phyloP scores from a whole-genome alignment of 2,113 vertebrate species.

The Willisornis vidua region DNA sequence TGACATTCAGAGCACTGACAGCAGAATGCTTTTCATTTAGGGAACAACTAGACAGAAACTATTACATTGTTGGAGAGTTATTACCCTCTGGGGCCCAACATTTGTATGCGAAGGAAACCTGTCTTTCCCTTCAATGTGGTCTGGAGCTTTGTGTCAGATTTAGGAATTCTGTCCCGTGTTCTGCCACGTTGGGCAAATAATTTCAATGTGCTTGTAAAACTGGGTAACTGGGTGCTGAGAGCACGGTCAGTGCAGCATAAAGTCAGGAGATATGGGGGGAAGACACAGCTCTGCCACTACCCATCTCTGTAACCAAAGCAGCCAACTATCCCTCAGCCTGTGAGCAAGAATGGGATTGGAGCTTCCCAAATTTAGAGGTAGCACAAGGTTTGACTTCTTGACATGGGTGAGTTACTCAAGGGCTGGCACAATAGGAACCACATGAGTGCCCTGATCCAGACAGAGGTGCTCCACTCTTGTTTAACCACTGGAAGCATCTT shows the following conservation, averaged over 20 bases:
- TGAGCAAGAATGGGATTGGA: not conserved
- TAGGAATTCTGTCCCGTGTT: slow-evolving; percentile 9
- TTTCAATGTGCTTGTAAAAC: not conserved
- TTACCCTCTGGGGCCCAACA: slow-evolving; percentile 54
- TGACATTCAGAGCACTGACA: slow-evolving; percentile 61
- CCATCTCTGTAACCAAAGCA: not conserved
- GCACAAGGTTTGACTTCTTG: not conserved
- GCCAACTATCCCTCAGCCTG: not conserved
- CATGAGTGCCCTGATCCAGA: not conserved
- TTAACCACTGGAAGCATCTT: not conserved
- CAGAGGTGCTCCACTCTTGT: not conserved
- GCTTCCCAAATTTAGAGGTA: not conserved
- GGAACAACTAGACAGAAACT: slow-evolving; percentile 65
- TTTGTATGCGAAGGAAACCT: slow-evolving; percentile 63
- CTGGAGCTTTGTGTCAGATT: slow-evolving; percentile 22
- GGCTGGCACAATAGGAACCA: not conserved
- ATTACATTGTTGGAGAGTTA: slow-evolving; percentile 66
- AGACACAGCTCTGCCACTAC: not conserved
- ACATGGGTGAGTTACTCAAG: not conserved
- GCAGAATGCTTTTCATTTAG: slow-evolving; percentile 73
- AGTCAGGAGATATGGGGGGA: not conserved
- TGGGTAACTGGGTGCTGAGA: not conserved
- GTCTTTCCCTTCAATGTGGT: slow-evolving; percentile 50
- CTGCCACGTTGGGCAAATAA: not conserved
- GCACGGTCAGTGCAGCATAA: not conserved